phyloP scores from a whole-genome alignment of 2,797 vertebrate genomes.

The Cuniculus paca region DNA sequence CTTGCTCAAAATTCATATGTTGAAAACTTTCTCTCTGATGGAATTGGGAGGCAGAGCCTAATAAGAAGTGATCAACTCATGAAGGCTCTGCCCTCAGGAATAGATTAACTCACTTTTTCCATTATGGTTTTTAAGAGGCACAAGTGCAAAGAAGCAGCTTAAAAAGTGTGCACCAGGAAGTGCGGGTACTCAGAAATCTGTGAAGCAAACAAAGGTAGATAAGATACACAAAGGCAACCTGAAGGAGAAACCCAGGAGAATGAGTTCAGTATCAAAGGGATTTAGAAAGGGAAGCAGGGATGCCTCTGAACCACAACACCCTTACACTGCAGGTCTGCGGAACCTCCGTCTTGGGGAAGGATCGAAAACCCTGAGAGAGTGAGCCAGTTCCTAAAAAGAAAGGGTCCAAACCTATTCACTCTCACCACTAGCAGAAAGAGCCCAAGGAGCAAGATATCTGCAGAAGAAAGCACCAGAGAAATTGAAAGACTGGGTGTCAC shows the following conservation, averaged over 20 bases:
- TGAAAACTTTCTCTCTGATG: background rate
- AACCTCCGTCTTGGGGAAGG: background rate
- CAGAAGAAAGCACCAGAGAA: background rate
- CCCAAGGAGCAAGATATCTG: background rate
- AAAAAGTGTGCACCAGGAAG: background rate
- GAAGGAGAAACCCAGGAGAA: background rate
- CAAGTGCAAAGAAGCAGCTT: background rate
- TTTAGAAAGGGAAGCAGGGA: background rate
- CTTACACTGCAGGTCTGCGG: background rate
- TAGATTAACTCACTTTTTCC: background rate
- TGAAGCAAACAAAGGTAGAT: background rate
- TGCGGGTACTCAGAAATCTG: background rate
- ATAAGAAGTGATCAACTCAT: background rate
- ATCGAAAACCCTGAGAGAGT: background rate
- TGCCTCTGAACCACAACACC: background rate
- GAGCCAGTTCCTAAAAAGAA: background rate
- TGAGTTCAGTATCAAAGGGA: background rate
- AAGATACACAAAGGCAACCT: background rate
- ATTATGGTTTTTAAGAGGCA: background rate
- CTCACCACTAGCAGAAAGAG: background rate
- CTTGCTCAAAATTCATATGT: background rate
- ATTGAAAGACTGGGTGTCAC: background rate
- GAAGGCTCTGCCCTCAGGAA: background rate
- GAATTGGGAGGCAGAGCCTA: background rate
- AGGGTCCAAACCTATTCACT: background rate